Base-by-base conservation (phyloP, 2,113 vertebrate species). In the Spea multiplicata region DNA sequence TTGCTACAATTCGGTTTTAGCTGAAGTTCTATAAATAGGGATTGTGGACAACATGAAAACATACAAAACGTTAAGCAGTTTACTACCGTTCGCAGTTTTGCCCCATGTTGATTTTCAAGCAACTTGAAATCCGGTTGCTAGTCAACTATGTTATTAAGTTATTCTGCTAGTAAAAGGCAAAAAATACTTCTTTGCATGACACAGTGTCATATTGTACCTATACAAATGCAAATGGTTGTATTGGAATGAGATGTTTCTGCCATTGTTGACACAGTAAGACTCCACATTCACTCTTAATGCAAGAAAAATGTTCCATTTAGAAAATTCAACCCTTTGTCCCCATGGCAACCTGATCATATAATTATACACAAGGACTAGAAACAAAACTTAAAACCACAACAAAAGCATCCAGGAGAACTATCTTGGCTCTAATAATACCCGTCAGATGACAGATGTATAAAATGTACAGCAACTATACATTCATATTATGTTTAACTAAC, bases 281-380 rank as follows among this genome's bases (percentile, higher is more conserved):
- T 74, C 66, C 82, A 8, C 14, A 0, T 76, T 87, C 76, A 83
- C 87, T 78, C 59, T 83, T 80, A 82, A 83, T 48, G 82, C 66
- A 86, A 78, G 81, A 71, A 86, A 79, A 90, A 81, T 84, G 84
- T 80, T 84, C 81, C 72, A 84, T 76, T 84, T 82, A 87, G 85
- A 82, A 88, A 85, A 75, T 85, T 81, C 78, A 83, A 75, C 76
- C 81, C 85, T 81, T 79, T 82, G 82, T 91, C 88, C 84, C 90
- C 88, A 88, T 88, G 89, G 90, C 85, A 90, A 91, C 85, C 83
- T 0, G 17, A 87, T 83, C 87, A 84, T 83, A 78, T 86, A 88
- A 89, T 90, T 88, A 88, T 71, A 86, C 44, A 65, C 10, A 77
- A 44, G 75, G 70, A 72, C n/a, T 81, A 72, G 80, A 85, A 84